Percentiles rank a stretch among this genome's conserved stretches.
These are phyloP conservation scores for Acheta domesticus DNA, from an alignment of 2,888 invertebrate species.

Conservation along the genomic window DNA sequence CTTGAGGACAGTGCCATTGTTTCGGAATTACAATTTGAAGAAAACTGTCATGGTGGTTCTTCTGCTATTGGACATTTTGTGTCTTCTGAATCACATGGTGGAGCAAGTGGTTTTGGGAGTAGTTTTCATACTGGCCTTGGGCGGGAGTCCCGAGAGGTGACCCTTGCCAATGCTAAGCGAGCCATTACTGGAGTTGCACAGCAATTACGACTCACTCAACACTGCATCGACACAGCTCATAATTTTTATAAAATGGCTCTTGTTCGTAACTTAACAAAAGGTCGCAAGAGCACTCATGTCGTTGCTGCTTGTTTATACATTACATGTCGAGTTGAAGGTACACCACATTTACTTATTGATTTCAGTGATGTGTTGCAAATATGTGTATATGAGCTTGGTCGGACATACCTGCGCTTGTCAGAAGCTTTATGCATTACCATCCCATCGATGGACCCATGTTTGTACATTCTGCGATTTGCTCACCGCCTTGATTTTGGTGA, in stretches of 20 bases:
- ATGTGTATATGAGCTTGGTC: conserved; percentile 92
- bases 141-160: conserved; percentile 89
- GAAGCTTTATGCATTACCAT: conserved; percentile 86
- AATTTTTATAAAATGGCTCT: conserved; percentile 92
- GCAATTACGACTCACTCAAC: conserved; percentile 82
- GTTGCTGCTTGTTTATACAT: conserved; percentile 97
- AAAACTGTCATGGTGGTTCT: conserved; percentile 81
- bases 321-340: conserved; percentile 91
- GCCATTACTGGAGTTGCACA: conserved; percentile 82
- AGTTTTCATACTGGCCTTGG: conserved; percentile 77
- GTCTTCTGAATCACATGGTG: conserved; percentile 81
- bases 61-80: conserved; percentile 92
- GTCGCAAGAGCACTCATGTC: conserved; percentile 84
- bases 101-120: conserved; percentile 75
- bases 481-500: conserved; percentile 87
- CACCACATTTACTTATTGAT: conserved; percentile 92
- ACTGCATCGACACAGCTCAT: conserved; percentile 89
- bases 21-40: conserved; percentile 93
- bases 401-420: conserved; percentile 85
- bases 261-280: conserved; percentile 78
- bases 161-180: conserved; percentile 80
- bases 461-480: conserved; percentile 93
- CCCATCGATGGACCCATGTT: conserved; percentile 88
- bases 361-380: conserved; percentile 97
- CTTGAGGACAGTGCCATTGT: conserved; percentile 95